Conservation (phyloP, 2,888 invertebrate genomes). For the Norana najaformis region DNA sequence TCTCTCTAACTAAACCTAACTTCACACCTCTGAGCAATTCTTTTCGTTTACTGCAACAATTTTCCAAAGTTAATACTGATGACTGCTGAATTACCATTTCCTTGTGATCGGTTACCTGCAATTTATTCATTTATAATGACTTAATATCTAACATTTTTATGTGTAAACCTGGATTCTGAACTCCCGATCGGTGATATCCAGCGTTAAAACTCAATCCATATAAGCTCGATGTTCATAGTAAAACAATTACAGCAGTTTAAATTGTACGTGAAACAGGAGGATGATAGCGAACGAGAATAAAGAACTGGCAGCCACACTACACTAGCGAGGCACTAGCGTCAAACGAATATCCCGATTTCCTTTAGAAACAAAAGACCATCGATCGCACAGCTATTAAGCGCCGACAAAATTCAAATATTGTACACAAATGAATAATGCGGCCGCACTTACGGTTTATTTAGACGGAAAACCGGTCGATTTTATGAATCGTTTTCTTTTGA, state of each 20-base stretch:
- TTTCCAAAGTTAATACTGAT: neutral
- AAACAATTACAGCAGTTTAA: neutral
- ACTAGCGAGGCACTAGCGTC: neutral
- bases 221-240: neutral
- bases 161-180: neutral
- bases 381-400: neutral
- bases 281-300: neutral
- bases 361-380: neutral
- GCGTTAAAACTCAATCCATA: neutral
- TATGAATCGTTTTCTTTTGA: neutral
- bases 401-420: neutral
- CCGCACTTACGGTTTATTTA: neutral
- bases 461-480: constrained; percentile 3
- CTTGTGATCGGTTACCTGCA: neutral
- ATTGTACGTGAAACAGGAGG: neutral
- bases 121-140: neutral
- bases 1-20: too few species aligned
- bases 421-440: constrained; percentile 4
- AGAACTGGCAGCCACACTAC: neutral
- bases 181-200: neutral
- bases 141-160: too few species aligned
- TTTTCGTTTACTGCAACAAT: too few species aligned
- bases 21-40: too few species aligned
- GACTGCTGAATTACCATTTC: neutral
- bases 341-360: constrained; percentile 5